Evolutionary conservation across 2,113 vertebrate genomes (phyloP).

Genomic region (Himantopus leucocephalus): DNA sequence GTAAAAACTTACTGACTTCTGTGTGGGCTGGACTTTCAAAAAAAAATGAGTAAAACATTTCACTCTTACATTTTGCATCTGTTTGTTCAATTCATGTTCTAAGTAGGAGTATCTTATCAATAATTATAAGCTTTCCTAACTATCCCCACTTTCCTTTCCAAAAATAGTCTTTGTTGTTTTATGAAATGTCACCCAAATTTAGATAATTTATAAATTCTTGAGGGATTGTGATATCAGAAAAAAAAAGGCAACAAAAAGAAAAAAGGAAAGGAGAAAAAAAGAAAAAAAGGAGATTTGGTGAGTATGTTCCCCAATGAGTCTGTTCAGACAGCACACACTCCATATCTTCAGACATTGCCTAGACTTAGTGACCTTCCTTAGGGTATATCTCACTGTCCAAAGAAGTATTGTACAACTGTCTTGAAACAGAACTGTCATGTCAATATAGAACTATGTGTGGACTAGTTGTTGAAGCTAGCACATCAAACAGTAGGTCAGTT

Average conservation of each 20-base stretch:
- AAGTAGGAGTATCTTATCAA: neutral
- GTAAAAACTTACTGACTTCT: neutral
- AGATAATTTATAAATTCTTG: neutral
- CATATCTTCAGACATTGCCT: neutral
- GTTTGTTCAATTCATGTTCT: neutral
- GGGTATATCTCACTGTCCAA: neutral
- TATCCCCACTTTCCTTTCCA: neutral
- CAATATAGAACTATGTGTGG: neutral
- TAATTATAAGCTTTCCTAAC: neutral
- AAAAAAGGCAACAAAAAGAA: neutral
- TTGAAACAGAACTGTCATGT: neutral
- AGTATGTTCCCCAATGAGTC: neutral
- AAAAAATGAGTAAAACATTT: neutral
- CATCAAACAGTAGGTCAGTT: neutral
- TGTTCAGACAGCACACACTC: neutral
- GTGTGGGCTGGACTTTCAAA: neutral
- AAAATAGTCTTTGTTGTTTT: neutral
- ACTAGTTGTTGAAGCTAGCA: neutral
- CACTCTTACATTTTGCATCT: neutral
- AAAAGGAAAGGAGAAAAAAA: neutral
- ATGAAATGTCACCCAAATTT: neutral
- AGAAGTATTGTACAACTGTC: neutral
- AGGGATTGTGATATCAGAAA: neutral
- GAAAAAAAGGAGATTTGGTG: neutral
- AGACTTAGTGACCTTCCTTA: neutral